Conservation (phyloP, 2,113 vertebrate species). For the Myotis brandtii region DNA sequence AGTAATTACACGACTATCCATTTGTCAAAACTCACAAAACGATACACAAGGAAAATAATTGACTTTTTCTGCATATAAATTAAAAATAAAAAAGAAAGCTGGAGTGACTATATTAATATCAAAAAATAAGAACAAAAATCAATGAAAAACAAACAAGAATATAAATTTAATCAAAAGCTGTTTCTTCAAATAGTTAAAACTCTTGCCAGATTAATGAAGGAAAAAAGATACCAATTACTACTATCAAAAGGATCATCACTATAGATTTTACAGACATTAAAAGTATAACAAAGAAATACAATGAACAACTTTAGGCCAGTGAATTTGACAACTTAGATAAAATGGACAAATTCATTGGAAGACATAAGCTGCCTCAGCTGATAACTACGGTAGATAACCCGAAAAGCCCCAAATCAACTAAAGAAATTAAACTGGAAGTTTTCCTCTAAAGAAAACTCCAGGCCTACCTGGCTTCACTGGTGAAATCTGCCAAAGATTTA, state of each 20-base stretch:
- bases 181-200: neutral
- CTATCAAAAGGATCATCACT: neutral
- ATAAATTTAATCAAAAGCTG: conserved; percentile 47
- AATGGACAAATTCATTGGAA: conserved; percentile 7
- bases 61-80: neutral
- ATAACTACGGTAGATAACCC: neutral
- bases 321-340: neutral
- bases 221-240: neutral
- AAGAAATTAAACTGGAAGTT: neutral
- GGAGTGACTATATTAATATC: neutral
- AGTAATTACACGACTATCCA: neutral
- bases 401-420: neutral
- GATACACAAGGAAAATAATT: neutral
- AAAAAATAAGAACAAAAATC: conserved; percentile 17
- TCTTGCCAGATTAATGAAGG: neutral
- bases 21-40: conserved; percentile 19
- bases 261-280: neutral
- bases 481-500: conserved; percentile 12
- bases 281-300: neutral
- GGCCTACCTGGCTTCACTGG: neutral
- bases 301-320: conserved; percentile 2
- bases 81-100: neutral
- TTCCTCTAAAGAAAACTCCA: neutral
- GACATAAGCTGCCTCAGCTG: neutral
- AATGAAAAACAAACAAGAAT: conserved; percentile 5